A percentile compares a stretch with the other conserved stretches of the same genome.
Conservation (phyloP, 2,797 vertebrate species). For the Hydrophis major region DNA sequence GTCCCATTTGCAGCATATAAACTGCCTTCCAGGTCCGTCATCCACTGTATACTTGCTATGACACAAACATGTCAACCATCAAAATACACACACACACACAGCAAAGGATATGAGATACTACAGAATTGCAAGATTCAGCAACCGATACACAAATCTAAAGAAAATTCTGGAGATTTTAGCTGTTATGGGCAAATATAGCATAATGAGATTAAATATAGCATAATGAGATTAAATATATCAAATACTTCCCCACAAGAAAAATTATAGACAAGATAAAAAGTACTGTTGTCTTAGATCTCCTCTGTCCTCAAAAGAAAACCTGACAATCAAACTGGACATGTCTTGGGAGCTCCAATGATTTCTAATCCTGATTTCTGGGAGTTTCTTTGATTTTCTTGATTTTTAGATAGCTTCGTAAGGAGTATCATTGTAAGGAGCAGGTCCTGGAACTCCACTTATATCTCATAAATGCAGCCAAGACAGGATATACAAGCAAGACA, state of each 20-base stretch:
- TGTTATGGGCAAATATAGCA: not conserved
- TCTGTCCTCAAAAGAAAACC: not conserved
- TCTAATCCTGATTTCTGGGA: not conserved
- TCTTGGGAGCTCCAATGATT: not conserved
- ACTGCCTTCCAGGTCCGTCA: not conserved
- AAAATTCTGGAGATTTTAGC: not conserved
- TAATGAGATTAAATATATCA: not conserved
- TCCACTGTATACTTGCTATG: not conserved
- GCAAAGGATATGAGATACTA: not conserved
- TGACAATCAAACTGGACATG: not conserved
- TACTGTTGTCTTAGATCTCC: not conserved
- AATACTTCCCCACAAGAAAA: not conserved
- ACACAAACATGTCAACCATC: not conserved
- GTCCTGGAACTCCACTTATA: not conserved
- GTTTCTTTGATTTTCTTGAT: not conserved
- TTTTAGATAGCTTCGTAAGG: not conserved
- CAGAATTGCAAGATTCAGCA: not conserved
- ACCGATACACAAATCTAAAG: not conserved
- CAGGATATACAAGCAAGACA: not conserved
- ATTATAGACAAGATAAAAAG: not conserved
- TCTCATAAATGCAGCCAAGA: not conserved
- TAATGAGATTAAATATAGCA: not conserved
- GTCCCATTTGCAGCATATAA: not conserved
- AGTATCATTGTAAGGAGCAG: not conserved
- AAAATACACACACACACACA: no score